Conservation (phyloP, 1,140 invertebrate species). For the Papilio polyxenes region DNA sequence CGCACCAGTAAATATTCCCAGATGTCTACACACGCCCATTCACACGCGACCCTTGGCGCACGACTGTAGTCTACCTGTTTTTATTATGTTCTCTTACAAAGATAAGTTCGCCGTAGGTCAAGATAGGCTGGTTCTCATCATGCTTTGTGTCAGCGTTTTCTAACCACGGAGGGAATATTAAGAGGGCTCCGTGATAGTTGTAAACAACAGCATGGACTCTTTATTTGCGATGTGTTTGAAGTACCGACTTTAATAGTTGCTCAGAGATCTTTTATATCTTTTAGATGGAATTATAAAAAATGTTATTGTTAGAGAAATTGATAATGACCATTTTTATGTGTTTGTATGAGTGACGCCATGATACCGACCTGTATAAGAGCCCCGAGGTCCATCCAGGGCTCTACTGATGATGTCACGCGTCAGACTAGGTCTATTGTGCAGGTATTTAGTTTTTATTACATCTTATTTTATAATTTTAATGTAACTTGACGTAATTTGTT, state of each 20-base stretch:
- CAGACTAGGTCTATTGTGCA: conserved; percentile 83
- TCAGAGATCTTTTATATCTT: conserved; percentile 36
- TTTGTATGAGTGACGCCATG: conserved; percentile 69
- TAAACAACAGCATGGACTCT: conserved; percentile 2
- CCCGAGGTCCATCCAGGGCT: conserved; percentile 80
- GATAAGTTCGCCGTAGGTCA: conserved; percentile 40
- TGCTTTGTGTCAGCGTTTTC: conserved; percentile 18
- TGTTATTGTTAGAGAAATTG: not conserved
- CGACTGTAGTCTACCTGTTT: conserved; percentile 45
- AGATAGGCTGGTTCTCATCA: conserved; percentile 27
- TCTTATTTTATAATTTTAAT: too few relatives aligned
- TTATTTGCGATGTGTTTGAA: conserved; percentile 25
- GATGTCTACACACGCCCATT: conserved; percentile 66
- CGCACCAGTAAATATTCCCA: conserved; percentile 73
- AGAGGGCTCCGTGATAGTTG: conserved; percentile 31
- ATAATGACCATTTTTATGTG: conserved; percentile 11
- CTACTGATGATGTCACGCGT: conserved; percentile 82
- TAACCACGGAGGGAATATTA: conserved; percentile 33
- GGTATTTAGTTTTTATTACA: conserved; percentile 63
- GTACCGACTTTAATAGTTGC: conserved; percentile 30
- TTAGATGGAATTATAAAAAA: not conserved
- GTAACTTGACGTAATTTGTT: too few relatives aligned
- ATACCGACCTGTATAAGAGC: conserved; percentile 82
- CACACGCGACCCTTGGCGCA: conserved; percentile 69
- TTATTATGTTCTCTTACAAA: conserved; percentile 9